phyloP scores from a whole-genome alignment of 2,888 invertebrate genomes.

The Oconnorella tubifera region DNA sequence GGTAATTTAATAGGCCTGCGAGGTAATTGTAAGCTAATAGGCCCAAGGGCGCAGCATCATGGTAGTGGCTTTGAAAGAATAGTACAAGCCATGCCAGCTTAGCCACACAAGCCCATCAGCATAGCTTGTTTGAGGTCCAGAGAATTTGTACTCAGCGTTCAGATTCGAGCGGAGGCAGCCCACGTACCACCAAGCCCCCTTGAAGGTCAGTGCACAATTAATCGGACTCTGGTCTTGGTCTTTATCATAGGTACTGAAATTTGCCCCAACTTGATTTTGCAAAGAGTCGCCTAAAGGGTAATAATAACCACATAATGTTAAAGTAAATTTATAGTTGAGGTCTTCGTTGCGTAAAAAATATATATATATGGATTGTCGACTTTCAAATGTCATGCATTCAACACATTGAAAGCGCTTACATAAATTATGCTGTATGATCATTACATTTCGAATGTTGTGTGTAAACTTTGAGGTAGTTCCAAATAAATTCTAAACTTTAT shows the following conservation, averaged over 20 bases:
- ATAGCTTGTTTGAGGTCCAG: neutral
- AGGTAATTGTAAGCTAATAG: no score
- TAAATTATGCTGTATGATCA: no score
- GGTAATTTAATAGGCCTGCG: no score
- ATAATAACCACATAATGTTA: no score
- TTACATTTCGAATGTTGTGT: no score
- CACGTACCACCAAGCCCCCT: neutral
- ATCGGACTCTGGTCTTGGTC: neutral
- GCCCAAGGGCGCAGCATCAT: neutral
- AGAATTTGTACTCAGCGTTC: neutral
- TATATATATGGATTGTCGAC: no score
- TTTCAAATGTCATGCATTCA: no score
- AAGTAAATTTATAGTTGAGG: no score
- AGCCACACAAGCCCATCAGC: neutral
- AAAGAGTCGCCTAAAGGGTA: neutral
- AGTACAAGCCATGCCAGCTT: neutral
- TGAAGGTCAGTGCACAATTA: neutral
- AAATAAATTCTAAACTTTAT: no score
- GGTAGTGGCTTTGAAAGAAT: neutral
- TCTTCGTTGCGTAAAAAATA: no score
- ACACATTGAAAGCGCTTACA: no score
- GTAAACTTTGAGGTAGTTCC: no score
- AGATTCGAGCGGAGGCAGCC: neutral
- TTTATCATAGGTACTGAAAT: neutral
- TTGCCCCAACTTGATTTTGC: neutral